Evolutionary conservation across 2,113 vertebrate genomes (phyloP).

Genomic region (Chrysochloris asiatica): DNA sequence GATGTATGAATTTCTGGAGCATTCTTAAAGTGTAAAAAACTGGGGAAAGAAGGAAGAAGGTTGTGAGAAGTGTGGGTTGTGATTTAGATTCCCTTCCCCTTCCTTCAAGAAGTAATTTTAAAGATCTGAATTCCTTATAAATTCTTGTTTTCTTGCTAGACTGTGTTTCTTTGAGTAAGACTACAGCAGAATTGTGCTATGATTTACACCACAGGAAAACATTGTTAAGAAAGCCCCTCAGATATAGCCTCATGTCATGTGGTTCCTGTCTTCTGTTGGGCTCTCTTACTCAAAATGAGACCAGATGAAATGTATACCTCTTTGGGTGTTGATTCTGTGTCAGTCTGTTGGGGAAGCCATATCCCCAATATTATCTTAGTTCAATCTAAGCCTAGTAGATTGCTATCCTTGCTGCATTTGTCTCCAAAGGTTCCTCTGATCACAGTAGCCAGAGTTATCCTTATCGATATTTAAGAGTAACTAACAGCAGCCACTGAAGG

Average conservation of each 20-base stretch:
- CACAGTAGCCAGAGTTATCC: background rate
- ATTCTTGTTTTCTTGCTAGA: no score
- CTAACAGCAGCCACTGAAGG: background rate
- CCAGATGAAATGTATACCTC: background rate
- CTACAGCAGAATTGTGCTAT: background rate
- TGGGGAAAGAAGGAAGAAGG: background rate
- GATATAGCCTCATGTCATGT: rapidly evolving
- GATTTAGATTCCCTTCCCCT: background rate
- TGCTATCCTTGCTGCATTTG: background rate
- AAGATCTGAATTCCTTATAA: background rate
- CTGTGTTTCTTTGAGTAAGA: background rate
- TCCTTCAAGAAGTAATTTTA: background rate
- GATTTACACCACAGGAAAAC: background rate
- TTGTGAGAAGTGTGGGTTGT: background rate
- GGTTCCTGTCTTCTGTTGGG: background rate
- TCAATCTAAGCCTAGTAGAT: background rate
- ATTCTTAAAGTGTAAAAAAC: background rate
- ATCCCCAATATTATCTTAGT: background rate
- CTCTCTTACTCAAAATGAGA: background rate
- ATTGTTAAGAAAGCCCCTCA: background rate
- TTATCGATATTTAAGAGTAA: background rate
- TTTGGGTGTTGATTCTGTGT: background rate
- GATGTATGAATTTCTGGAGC: no score
- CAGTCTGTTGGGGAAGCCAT: background rate
- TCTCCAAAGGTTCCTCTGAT: background rate